Evolutionary conservation across 2,888 invertebrate genomes (phyloP).

Genomic region (Drosophila tripunctata): DNA sequence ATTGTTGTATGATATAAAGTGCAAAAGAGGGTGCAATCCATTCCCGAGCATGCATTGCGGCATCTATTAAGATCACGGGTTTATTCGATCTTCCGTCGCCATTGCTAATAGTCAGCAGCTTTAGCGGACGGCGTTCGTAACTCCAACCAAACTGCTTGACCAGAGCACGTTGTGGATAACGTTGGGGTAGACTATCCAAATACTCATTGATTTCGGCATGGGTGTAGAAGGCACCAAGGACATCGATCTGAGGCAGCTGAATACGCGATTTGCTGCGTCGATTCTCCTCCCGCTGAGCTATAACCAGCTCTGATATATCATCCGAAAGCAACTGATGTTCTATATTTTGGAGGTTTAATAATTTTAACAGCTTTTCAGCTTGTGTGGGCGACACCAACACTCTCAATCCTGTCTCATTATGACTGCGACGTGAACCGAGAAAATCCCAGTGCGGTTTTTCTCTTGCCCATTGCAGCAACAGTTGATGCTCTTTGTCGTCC

Average conservation of each 20-base stretch:
- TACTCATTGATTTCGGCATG: conserved; percentile 85
- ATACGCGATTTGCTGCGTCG: conserved; percentile 27
- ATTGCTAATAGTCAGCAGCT: conserved; percentile 87
- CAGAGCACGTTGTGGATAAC: conserved; percentile 85
- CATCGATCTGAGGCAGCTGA: conserved; percentile 44
- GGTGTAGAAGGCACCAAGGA: conserved; percentile 60
- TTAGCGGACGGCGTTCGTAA: conserved; percentile 86
- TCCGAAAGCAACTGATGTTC: conserved; percentile 47
- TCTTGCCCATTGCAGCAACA: conserved; percentile 19
- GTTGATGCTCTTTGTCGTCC: conserved; percentile 16
- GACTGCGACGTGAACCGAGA: conserved; percentile 15
- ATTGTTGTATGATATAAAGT: conserved; percentile 86
- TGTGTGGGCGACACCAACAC: conserved; percentile 63
- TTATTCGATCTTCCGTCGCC: conserved; percentile 83
- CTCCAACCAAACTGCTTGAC: conserved; percentile 86
- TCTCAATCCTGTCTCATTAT: conserved; percentile 30
- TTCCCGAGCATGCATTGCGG: conserved; percentile 87
- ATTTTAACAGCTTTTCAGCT: conserved; percentile 8
- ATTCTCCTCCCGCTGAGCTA: conserved; percentile 57
- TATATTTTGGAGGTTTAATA: conserved; percentile 38
- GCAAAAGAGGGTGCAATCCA: conserved; percentile 87
- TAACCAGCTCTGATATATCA: conserved; percentile 59
- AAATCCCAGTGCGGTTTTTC: conserved; percentile 43
- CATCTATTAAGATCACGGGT: conserved; percentile 85
- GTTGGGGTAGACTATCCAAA: conserved; percentile 83